Conservation (phyloP, 2,797 vertebrate genomes). For the Antennarius maculatus region DNA sequence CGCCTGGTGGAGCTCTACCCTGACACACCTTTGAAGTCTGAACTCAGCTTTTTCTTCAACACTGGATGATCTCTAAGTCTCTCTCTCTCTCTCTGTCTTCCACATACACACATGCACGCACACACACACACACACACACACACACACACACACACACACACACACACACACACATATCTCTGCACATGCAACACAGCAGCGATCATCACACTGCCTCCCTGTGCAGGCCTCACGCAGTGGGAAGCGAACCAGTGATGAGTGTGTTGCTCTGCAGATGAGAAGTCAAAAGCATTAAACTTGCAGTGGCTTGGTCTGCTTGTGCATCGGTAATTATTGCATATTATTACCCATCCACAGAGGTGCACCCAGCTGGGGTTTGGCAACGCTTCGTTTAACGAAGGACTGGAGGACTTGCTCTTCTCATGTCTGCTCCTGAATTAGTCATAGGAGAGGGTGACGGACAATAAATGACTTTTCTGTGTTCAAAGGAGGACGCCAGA, state of each 20-base stretch:
- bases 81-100: not conserved
- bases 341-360: conserved; percentile 45
- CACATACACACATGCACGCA: conserved; percentile 6
- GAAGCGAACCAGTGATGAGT: conserved; percentile 39
- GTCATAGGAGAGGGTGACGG: not conserved
- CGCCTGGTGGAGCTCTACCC: conserved; percentile 43
- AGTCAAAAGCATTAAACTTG: no score
- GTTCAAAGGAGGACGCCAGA: conserved; percentile 1
- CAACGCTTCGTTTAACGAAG: conserved; percentile 3
- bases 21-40: conserved; percentile 74
- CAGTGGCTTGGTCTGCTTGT: conserved; percentile 24
- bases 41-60: conserved; percentile 58
- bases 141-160: conserved; percentile 12
- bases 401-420: not conserved
- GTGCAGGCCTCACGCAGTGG: conserved; percentile 27
- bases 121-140: conserved; percentile 6
- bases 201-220: conserved; percentile 43
- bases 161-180: conserved; percentile 26
- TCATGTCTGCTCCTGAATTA: not conserved
- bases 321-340: conserved; percentile 51
- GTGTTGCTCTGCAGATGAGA: conserved; percentile 36
- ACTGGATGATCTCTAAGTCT: conserved; percentile 56
- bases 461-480: not conserved
- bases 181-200: conserved; percentile 30
- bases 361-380: conserved; percentile 19